Base-by-base conservation (phyloP, 2,113 vertebrate genomes). In the Tachycineta bicolor region DNA sequence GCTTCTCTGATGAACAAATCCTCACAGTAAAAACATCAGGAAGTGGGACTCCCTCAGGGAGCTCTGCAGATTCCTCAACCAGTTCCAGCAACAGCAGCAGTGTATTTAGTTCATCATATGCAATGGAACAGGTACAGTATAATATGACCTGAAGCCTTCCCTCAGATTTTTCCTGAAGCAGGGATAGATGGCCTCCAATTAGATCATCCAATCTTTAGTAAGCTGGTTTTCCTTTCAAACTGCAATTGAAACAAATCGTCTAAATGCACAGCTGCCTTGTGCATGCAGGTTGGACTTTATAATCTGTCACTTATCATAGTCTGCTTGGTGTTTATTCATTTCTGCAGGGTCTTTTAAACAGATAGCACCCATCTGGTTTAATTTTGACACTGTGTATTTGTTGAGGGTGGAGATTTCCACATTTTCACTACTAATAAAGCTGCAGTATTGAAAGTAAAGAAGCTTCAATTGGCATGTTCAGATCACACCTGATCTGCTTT, bases 1-100 rank as follows among this genome's bases (percentile, higher is more conserved):
- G 99, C 43, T 99, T 99, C 96, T 99, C 98, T 29, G 99, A 99
- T 83, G 99, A 99, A 44, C 99, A 99, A 96, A 97, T 98, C 55
- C 98, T 99, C 50, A 99, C 99, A 3, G 99, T 99, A 55, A 99
- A 99, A 97, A 99, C 98, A 11, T 99, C 99, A 1, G 99, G 99
- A 90, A 99, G 99, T 3, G 99, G 99, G 14, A 99, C 99, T 9
- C 99, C 99, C 4, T 99, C 99, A 1, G 99, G 99, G 84, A 99
- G 99, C 97, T 99, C 99, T 0, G 98, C 98, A 22, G 99, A 99
- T 88, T 99, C 99, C 55, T 99, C 99, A 0, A 98, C 99, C 91
- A 99, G 98, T 17, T 99, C 98, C 87, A 98, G 98, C 94, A 98
- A 97, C 95, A 99, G 98, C 44, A 97, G 98, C 96, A 98, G 98